phyloP scores from a whole-genome alignment of 2,113 vertebrate genomes.

The Isurus oxyrinchus region DNA sequence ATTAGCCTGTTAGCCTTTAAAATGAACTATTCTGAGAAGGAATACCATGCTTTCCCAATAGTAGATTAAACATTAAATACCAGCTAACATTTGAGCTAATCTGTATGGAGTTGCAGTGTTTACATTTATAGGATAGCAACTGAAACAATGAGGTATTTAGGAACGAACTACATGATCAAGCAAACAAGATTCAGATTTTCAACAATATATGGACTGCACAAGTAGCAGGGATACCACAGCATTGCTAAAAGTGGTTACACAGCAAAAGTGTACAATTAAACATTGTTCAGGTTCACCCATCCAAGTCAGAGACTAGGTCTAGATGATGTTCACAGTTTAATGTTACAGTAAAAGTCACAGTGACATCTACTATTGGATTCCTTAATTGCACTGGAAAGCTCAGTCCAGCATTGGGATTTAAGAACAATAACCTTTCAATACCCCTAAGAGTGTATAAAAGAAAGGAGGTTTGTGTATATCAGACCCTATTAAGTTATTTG shows the following conservation, averaged over 20 bases:
- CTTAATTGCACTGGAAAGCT: background rate
- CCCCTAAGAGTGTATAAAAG: background rate
- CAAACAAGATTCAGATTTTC: background rate
- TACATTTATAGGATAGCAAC: background rate
- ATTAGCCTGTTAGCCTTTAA: background rate
- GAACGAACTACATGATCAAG: background rate
- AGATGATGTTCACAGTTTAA: background rate
- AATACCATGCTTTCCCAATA: background rate
- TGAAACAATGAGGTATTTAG: background rate
- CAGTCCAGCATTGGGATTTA: background rate
- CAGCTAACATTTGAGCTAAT: background rate
- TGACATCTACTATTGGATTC: background rate
- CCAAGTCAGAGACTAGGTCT: background rate
- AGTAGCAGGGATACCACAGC: background rate
- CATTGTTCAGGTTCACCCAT: background rate
- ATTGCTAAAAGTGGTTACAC: background rate
- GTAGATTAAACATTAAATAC: background rate
- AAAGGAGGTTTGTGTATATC: background rate
- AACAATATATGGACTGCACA: background rate
- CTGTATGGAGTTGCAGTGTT: background rate
- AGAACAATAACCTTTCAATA: background rate
- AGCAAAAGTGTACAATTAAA: slow-evolving; percentile 19
- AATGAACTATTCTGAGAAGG: background rate
- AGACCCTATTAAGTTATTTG: background rate
- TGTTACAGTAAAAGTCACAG: background rate